Base-by-base conservation (phyloP, 1,140 invertebrate species). In the Ctenoplectra terminalis region DNA sequence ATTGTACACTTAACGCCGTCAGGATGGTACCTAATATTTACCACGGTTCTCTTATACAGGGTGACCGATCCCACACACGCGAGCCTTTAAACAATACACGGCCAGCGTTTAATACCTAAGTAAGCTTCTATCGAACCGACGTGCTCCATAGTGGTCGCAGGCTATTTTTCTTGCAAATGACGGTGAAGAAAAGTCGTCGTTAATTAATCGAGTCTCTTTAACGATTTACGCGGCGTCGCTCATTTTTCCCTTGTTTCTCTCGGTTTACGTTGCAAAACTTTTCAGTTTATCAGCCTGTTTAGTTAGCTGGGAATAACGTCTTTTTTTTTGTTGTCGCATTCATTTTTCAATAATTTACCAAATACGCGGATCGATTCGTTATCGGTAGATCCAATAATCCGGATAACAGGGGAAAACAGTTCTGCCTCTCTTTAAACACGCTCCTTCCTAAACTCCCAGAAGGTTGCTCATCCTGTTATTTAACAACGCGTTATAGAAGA, bases 21-120 rank as follows among this genome's bases (percentile, higher is more conserved):
- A 86, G 89, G 82, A 88, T 83, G 85, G 88, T 85, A 87, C 88
- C 90, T 90, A 89, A 91, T 91, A 91, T 92, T 92, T 91, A 90
- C 91, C 87, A 85, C 89, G 82, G 83, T 87, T 83, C 84, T 87
- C 89, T 78, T 79, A 74, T 80, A 86, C 86, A 81, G 66, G 83
- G 81, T 90, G 82, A 87, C 86, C 89, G 85, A 88, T 89, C 87
- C 83, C 75, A 50, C 84, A 61, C 79, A 74, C 74, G 77, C 70
- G 29, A 58, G 34, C 83, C 74, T 82, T 87, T 87, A 88, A 88
- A 84, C 85, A 84, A 85, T 85, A 83, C 77, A 43, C 64, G 46
- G 31, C 46, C n/a, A 26, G 1, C 43, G 43, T 75, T 81, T 75
- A 66, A 81, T 81, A 58, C 71, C 71, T 80, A 63, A 73, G 77